Evolutionary conservation across 1,140 invertebrate species (phyloP).

Genomic region (Drosophila baimaii): DNA sequence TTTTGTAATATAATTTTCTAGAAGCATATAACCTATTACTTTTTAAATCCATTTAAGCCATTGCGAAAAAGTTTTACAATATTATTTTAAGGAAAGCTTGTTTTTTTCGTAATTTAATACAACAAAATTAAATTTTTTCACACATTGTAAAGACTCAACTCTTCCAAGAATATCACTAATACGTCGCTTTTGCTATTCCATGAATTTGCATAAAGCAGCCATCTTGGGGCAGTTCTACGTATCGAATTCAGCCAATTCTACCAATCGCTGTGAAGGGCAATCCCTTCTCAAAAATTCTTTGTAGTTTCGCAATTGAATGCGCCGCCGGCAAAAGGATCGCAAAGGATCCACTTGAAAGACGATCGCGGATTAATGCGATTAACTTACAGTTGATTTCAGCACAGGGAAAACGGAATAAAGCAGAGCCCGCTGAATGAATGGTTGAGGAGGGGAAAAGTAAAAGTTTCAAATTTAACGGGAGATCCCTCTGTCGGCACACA

Average conservation of each 20-base stretch:
- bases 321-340: constrained; percentile 58
- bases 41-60: no score
- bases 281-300: constrained; percentile 16
- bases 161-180: constrained; percentile 24
- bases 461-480: constrained; percentile 67
- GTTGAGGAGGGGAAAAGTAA: constrained; percentile 41
- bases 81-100: no score
- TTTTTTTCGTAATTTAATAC: no score
- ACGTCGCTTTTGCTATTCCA: constrained; percentile 1
- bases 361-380: constrained; percentile 80
- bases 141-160: background rate
- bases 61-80: no score
- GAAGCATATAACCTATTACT: no score
- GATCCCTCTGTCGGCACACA: constrained; percentile 43
- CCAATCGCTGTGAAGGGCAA: constrained; percentile 11
- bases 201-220: constrained; percentile 21
- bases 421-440: constrained; percentile 8
- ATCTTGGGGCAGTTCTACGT: constrained; percentile 5
- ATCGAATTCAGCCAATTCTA: background rate
- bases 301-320: constrained; percentile 63
- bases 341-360: constrained; percentile 69
- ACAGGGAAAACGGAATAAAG: constrained; percentile 33
- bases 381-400: constrained; percentile 80
- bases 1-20: no score
- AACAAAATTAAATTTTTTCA: background rate